Base-by-base conservation (phyloP, 1,140 invertebrate genomes). In the Papilio glaucus region DNA sequence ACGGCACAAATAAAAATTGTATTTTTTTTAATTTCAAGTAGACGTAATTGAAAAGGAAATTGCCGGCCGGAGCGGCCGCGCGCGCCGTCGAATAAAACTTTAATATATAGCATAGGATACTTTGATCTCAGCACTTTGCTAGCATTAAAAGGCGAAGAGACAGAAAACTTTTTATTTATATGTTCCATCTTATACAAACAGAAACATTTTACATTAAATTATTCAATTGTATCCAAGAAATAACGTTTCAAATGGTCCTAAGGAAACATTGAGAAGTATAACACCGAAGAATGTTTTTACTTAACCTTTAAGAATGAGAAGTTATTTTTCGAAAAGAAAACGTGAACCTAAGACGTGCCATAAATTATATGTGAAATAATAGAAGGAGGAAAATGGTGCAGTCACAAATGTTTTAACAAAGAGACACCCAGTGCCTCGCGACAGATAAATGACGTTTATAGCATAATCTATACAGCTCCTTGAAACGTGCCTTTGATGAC, bases 41-140 rank as follows among this genome's bases (percentile, higher is more conserved):
- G 88, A 80, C 85, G 87, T 90, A 93, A 93, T 93, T 91, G 89
- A 93, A 93, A 90, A 91, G 91, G 91, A 91, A 93, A 91, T 91
- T 91, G 85, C 87, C 82, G 84, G 80, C 80, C 81, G 81, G 79
- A 77, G 84, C 82, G 85, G 80, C 77, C 82, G 78, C 85, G 78
- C 85, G 79, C 86, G 82, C 84, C 85, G 81, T 85, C 85, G 85
- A 84, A 88, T 93, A 87, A 87, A 91, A 91, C 88, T 91, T 90
- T 91, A 91, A 92, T 91, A 90, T 90, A 90, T 90, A 90, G 85
- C 89, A 91, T 91, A 88, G 83, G 83, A 80, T 87, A 83, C 89
- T 93, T 93, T 93, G 89, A 93, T 93, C 89, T 90, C 81, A 82
- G 83, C 86, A 86, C 86, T 89, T 85, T 79, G 84, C 87, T 86